Percentiles rank a stretch among this genome's conserved stretches.
Conservation (phyloP, 2,888 invertebrate species). For the Oscheius myriophilus region DNA sequence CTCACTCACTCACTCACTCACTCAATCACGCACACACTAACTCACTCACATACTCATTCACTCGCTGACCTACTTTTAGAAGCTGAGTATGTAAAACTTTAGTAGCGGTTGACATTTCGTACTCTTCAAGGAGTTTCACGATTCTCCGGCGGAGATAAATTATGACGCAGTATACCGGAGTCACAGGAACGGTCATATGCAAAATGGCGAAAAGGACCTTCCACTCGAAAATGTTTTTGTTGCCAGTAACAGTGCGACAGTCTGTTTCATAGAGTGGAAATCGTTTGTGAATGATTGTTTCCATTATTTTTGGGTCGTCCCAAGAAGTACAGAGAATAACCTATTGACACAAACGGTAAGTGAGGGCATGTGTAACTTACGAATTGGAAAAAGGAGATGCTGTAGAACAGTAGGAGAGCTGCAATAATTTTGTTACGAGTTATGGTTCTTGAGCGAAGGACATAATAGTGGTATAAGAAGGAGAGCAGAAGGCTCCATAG, state of each 20-base stretch:
- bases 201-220: background rate
- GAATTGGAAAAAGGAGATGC: conserved; percentile 18
- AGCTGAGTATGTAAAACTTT: conserved; percentile 11
- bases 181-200: conserved; percentile 3
- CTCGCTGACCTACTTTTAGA: background rate
- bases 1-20: too few species aligned
- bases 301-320: conserved; percentile 2
- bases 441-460: background rate
- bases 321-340: background rate
- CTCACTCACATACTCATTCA: background rate
- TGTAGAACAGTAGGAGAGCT: background rate
- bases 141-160: background rate
- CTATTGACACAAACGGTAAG: background rate
- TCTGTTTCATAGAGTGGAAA: conserved; percentile 36
- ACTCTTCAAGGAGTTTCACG: background rate
- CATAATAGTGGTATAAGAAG: conserved; percentile 20
- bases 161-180: background rate
- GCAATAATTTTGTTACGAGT: background rate
- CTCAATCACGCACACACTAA: too few species aligned
- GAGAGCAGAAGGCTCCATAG: conserved; percentile 22
- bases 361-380: background rate
- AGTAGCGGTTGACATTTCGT: background rate
- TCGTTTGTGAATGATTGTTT: background rate
- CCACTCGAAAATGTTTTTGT: conserved; percentile 22
- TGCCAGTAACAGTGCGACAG: conserved; percentile 31